Base-by-base conservation (phyloP, 2,113 vertebrate genomes). In the Silurus glanis region DNA sequence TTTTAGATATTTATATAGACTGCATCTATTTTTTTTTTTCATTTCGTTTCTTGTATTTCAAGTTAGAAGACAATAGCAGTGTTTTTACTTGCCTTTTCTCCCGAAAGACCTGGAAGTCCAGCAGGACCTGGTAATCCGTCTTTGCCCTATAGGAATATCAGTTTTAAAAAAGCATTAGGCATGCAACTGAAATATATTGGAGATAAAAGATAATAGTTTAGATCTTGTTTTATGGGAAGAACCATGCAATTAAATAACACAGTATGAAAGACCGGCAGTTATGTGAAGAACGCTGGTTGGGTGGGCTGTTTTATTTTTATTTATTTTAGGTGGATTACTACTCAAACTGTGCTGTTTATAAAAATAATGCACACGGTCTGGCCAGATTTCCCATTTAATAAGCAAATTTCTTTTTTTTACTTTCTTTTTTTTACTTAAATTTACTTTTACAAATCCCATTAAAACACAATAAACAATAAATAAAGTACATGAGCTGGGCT, bases 81-180 rank as follows among this genome's bases (percentile, higher is more conserved):
- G 12, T 28, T 23, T 76, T 19, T 94, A 91, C 94, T 90, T 96
- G 98, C 97, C 84, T 90, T 90, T 91, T 96, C 95, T 95, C 97
- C 97, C 80, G 96, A 94, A 71, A 94, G 91, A 91, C 97, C 97
- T 88, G 92, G 94, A 84, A 94, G 95, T 88, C 97, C 97, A 0
- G 85, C 83, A 74, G 94, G 88, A 89, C 97, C 97, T 90, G 94
- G 89, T 78, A 94, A 92, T 87, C 98, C 97, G 92, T 95, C 94
- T 25, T 93, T 94, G 88, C 98, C 98, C 98, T 99, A 92, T 90
- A 90, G 92, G 83, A 83, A 5, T 45, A 76, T 89, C 28, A 83
- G 16, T 85, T 84, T 78, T 25, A 45, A 58, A 61, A 61, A 66
- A 66, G 23, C 4, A 49, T 55, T 83, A 83, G 71, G 7, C 23